These are phyloP conservation scores for Kradibia gibbosae DNA, from an alignment of 1,140 invertebrate species.

Conservation along the genomic window DNA sequence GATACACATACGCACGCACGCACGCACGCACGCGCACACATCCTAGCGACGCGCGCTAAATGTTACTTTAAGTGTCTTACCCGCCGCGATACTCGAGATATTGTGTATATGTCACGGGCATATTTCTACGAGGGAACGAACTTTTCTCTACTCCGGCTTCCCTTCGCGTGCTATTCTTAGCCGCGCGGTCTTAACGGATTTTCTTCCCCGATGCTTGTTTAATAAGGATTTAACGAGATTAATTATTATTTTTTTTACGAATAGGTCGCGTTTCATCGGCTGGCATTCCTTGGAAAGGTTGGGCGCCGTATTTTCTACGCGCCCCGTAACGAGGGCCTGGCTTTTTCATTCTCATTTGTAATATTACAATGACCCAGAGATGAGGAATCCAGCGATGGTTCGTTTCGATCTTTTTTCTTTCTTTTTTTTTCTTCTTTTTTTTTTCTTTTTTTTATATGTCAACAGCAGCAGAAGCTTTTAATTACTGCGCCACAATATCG, in stretches of 20 bases:
- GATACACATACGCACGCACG: background rate
- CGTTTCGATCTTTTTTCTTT: no score
- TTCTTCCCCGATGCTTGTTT: constrained; percentile 2
- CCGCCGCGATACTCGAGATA: background rate
- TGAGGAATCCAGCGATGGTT: background rate
- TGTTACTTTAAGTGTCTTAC: constrained; percentile 22
- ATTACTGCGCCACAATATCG: background rate
- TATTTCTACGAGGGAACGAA: background rate
- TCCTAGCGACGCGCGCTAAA: background rate
- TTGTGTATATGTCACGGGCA: background rate
- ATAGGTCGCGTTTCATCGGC: background rate
- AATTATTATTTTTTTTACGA: constrained; percentile 39
- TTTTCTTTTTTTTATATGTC: background rate
- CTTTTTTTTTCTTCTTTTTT: no score
- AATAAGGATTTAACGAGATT: constrained; percentile 29
- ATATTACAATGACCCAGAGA: background rate
- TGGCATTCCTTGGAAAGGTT: background rate
- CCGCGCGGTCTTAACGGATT: background rate
- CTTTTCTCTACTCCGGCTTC: background rate
- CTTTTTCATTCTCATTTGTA: background rate
- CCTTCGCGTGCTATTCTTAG: constrained; percentile 17
- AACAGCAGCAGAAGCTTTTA: background rate
- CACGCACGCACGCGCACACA: background rate
- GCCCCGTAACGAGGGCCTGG: background rate
- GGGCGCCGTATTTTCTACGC: background rate